These are phyloP conservation scores for Kryptolebias ocellatus DNA, from an alignment of 2,797 vertebrate species.

Conservation along the genomic window DNA sequence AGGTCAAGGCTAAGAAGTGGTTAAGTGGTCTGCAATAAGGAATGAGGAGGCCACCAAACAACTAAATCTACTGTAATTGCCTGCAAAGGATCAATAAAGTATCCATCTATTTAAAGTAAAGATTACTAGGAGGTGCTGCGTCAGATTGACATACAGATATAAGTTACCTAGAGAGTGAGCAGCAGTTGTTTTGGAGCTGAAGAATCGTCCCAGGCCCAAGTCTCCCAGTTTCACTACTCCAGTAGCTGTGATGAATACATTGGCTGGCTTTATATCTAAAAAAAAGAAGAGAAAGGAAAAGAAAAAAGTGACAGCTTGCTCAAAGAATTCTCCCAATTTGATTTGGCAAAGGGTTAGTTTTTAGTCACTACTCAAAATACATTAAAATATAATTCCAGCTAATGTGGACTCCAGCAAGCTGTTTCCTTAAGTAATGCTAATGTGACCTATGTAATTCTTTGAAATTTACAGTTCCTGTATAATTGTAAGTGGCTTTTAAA, in stretches of 20 bases:
- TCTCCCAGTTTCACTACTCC: slow-evolving; percentile 98
- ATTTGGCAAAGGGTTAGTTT: neutral
- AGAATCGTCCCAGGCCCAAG: slow-evolving; percentile 95
- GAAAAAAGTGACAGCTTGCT: slow-evolving; percentile 1
- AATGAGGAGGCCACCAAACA: slow-evolving; percentile 63
- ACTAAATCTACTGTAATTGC: too few species aligned
- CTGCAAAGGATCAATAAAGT: too few species aligned
- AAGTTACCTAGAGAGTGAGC: slow-evolving; percentile 95
- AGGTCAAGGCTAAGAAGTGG: slow-evolving; percentile 82
- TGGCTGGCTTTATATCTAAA: slow-evolving; percentile 96
- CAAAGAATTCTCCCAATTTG: slow-evolving; percentile 3
- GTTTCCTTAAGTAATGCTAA: slow-evolving; percentile 49
- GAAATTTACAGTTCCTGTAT: slow-evolving; percentile 67
- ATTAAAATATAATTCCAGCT: slow-evolving; percentile 33
- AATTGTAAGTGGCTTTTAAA: slow-evolving; percentile 65
- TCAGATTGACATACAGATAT: slow-evolving; percentile 7
- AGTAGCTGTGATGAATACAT: slow-evolving; percentile 98
- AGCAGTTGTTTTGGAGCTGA: slow-evolving; percentile 98
- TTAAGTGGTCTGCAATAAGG: slow-evolving; percentile 73
- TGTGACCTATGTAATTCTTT: slow-evolving; percentile 57
- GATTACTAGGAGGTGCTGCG: slow-evolving; percentile 61
- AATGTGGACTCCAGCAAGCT: slow-evolving; percentile 31
- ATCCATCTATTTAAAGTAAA: slow-evolving; percentile 78
- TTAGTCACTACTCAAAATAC: neutral
- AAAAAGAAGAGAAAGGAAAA: neutral